These are phyloP conservation scores for Pomacea canaliculata DNA, from an alignment of 2,888 invertebrate genomes.

Conservation along the genomic window DNA sequence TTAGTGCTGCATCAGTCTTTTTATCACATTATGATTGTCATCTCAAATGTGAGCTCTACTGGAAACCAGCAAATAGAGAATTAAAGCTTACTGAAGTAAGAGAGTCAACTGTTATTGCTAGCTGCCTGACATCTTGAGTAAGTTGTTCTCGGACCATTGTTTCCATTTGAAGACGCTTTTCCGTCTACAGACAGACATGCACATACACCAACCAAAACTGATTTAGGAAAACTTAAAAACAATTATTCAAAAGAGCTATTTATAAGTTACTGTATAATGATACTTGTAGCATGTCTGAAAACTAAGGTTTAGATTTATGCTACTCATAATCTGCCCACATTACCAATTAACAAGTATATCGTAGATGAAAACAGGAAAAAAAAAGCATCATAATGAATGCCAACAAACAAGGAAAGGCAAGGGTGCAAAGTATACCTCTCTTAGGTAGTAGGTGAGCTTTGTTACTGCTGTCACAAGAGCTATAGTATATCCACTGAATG, in stretches of 20 bases:
- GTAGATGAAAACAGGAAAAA: too few species aligned
- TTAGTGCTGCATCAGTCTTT: too few species aligned
- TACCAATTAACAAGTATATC: too few species aligned
- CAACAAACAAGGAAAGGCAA: too few species aligned
- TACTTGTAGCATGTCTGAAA: too few species aligned
- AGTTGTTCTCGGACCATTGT: constrained; percentile 58
- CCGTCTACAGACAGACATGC: constrained; percentile 44
- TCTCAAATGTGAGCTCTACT: too few species aligned
- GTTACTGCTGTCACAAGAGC: constrained; percentile 62
- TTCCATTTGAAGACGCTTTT: constrained; percentile 56
- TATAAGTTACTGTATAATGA: too few species aligned
- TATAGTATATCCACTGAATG: constrained; percentile 62
- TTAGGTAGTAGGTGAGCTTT: constrained; percentile 56
- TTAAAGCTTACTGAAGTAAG: constrained; percentile 56
- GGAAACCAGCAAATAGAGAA: not conserved
- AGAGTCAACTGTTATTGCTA: constrained; percentile 54
- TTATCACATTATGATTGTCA: too few species aligned
- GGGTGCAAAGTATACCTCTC: constrained; percentile 43
- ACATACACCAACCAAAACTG: not conserved
- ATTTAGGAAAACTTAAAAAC: not conserved
- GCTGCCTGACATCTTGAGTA: constrained; percentile 59
- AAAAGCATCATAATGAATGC: too few species aligned
- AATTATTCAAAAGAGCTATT: too few species aligned
- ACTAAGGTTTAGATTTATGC: too few species aligned
- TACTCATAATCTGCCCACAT: too few species aligned